Base-by-base conservation (phyloP, 2,113 vertebrate genomes). In the Sitta europaea region DNA sequence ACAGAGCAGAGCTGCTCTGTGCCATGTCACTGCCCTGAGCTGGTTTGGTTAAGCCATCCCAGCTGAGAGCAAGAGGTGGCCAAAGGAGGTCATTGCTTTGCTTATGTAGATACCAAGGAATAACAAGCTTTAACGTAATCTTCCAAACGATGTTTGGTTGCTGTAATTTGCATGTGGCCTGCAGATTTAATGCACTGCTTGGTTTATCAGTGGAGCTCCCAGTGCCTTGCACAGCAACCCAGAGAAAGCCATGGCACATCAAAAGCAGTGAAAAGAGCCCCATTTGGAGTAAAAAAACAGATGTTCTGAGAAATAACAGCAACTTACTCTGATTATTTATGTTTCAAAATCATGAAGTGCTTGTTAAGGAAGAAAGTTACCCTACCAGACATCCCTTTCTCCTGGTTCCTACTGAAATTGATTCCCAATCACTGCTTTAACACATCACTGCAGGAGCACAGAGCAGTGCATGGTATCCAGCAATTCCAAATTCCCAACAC, bases 401-500 rank as follows among this genome's bases (percentile, higher is more conserved):
- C 42, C 13, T 2, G 35, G 73, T 5, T 75, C 38, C 67, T 48
- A 2, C 63, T 66, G 28, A 45, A 59, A 62, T 38, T 50, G 27
- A 12, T 50, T 62, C 40, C 24, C 25, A 83, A 47, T 14, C 24
- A 28, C 27, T 50, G 43, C 48, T 55, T 48, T 62, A 51, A 33
- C 16, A 21, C 7, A 6, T 28, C 57, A 36, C 28, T 45, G 21
- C 36, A 55, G 43, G 45, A 81, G 67, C 51, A 47, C 45, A 73
- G 73, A 48, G 31, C 15, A 51, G 9, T 0, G 2, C 2, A 14
- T 0, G 29, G 33, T 9, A 55, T 11, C 2, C 2, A 66, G 50
- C 23, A 48, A 18, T 11, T 47, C 45, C 42, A 66, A 31, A 38
- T 42, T 83, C 74, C 59, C 59, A 51, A 2, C 22, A 66, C 4